These are phyloP conservation scores for Toxotes chatareus DNA, from an alignment of 2,113 vertebrate genomes.

Conservation along the genomic window DNA sequence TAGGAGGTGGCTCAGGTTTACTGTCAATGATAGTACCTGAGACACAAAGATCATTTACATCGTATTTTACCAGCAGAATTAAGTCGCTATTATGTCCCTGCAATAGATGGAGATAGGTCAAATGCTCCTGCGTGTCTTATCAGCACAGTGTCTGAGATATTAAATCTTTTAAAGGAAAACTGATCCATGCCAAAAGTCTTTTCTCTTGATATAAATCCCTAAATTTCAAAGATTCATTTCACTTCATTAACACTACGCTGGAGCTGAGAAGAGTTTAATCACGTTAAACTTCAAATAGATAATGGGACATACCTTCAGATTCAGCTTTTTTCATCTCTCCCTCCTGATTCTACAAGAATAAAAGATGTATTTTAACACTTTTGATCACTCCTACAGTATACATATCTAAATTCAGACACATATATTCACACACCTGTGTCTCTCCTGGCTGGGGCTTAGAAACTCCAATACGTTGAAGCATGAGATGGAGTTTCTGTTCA, in stretches of 20 bases:
- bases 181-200: conserved; percentile 29
- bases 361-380: conserved; percentile 27
- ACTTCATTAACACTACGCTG: conserved; percentile 27
- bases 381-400: background rate
- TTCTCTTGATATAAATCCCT: conserved; percentile 36
- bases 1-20: conserved; percentile 85
- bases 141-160: conserved; percentile 15
- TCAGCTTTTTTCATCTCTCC: conserved; percentile 93
- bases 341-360: conserved; percentile 87
- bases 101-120: conserved; percentile 6
- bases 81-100: background rate
- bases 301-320: conserved; percentile 87
- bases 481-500: conserved; percentile 92
- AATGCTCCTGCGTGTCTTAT: conserved; percentile 9
- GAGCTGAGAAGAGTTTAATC: conserved; percentile 14
- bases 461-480: conserved; percentile 93
- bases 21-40: conserved; percentile 93
- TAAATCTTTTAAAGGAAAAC: conserved; percentile 18
- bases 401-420: background rate
- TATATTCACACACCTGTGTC: conserved; percentile 84
- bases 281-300: conserved; percentile 29
- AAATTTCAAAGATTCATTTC: conserved; percentile 34
- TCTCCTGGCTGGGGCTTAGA: conserved; percentile 86
- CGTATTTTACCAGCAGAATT: conserved; percentile 38
- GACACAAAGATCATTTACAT: conserved; percentile 59